These are phyloP conservation scores for Epinephelus fuscoguttatus DNA, from an alignment of 2,113 vertebrate genomes.

Conservation along the genomic window DNA sequence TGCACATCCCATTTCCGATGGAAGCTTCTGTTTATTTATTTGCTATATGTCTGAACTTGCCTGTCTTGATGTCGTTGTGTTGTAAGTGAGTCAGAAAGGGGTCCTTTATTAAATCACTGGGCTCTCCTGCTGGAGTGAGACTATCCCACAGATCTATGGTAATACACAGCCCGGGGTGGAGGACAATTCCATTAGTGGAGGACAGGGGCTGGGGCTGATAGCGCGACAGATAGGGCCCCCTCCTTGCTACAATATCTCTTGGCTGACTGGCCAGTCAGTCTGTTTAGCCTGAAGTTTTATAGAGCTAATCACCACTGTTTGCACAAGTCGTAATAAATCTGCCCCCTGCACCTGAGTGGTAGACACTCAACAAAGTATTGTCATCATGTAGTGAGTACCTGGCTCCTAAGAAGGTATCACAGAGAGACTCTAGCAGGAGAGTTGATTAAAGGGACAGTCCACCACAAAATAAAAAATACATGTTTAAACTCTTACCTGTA, in stretches of 20 bases:
- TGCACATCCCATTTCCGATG: constrained; percentile 56
- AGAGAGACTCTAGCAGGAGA: constrained; percentile 8
- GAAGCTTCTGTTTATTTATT: constrained; percentile 77
- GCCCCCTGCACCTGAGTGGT: constrained; percentile 30
- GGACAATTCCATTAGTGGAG: constrained; percentile 84
- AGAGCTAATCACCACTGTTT: constrained; percentile 70
- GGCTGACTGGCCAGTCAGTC: constrained; percentile 61
- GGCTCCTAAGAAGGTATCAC: constrained; percentile 11
- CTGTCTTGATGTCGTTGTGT: constrained; percentile 72
- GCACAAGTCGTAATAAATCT: constrained; percentile 65
- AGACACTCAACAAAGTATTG: constrained; percentile 25
- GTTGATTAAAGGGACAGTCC: background rate
- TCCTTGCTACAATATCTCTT: constrained; percentile 60
- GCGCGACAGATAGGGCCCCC: constrained; percentile 78
- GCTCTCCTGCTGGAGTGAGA: constrained; percentile 78
- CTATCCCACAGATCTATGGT: constrained; percentile 84
- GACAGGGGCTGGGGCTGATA: constrained; percentile 78
- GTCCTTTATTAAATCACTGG: constrained; percentile 80
- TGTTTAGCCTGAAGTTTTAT: constrained; percentile 68
- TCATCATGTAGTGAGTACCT: constrained; percentile 21
- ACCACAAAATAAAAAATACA: too few species aligned
- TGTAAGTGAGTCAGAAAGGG: constrained; percentile 78
- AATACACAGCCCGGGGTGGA: constrained; percentile 81
- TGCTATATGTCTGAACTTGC: constrained; percentile 76
- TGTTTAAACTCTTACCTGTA: too few species aligned